Conservation (phyloP, 2,888 invertebrate species). For the Mesorhabditis sp. region DNA sequence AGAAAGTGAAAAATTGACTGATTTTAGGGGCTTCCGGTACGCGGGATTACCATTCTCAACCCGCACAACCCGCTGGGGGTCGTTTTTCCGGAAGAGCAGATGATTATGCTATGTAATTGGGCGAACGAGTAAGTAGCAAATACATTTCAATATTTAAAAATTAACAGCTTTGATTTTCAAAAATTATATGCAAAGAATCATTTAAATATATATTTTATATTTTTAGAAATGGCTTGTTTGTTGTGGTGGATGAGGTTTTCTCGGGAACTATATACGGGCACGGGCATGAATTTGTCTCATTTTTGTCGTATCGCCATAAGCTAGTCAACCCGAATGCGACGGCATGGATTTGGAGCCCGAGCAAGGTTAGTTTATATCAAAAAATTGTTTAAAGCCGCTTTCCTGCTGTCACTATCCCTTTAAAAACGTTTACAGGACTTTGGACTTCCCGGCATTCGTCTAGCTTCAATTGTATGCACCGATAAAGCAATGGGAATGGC, state of each 20-base stretch:
- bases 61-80: constrained; percentile 57
- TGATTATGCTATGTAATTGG: constrained; percentile 50
- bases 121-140: constrained; percentile 38
- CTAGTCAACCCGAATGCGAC: constrained; percentile 26
- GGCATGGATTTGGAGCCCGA: constrained; percentile 54
- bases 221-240: constrained; percentile 31
- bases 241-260: constrained; percentile 46
- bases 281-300: constrained; percentile 22
- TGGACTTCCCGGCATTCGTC: constrained; percentile 41
- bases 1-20: not conserved
- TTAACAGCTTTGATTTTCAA: not conserved
- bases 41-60: constrained; percentile 51
- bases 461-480: constrained; percentile 32
- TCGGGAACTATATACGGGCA: constrained; percentile 29
- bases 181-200: constrained; percentile 8
- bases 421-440: constrained; percentile 25
- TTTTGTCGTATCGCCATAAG: constrained; percentile 33
- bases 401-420: not conserved
- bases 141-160: not conserved
- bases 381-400: not conserved
- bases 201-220: not conserved
- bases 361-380: constrained; percentile 39
- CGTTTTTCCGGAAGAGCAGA: constrained; percentile 39
- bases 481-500: constrained; percentile 28
- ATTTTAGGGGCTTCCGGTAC: constrained; percentile 44